phyloP scores from a whole-genome alignment of 2,797 vertebrate genomes.

The Eulemur coronatus region DNA sequence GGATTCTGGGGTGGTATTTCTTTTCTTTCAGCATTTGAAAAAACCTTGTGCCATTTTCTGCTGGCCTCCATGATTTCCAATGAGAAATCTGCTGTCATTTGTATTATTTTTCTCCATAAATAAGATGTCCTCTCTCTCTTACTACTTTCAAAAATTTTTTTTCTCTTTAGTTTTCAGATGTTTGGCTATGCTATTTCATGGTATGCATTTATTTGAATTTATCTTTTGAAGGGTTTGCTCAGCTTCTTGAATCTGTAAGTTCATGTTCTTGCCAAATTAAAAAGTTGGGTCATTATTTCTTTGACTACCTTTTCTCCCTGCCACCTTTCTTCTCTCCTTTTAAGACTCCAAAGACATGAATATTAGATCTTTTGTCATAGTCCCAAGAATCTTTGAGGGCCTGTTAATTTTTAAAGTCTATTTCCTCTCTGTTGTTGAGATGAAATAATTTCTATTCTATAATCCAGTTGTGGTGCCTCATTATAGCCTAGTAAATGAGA shows the following conservation, averaged over 20 bases:
- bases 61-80: background rate
- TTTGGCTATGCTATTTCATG: background rate
- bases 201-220: background rate
- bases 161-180: background rate
- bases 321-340: background rate
- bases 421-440: background rate
- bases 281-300: background rate
- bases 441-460: background rate
- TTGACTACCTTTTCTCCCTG: background rate
- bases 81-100: background rate
- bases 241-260: background rate
- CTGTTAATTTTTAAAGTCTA: background rate
- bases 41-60: background rate
- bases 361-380: background rate
- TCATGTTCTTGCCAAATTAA: background rate
- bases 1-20: background rate
- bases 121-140: background rate
- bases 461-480: background rate
- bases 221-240: background rate
- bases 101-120: background rate
- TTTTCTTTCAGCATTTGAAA: background rate
- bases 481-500: background rate
- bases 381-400: background rate
- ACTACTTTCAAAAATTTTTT: background rate
- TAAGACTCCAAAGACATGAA: background rate